phyloP scores from a whole-genome alignment of 1,140 invertebrate species.

The Drosophila repletoides region DNA sequence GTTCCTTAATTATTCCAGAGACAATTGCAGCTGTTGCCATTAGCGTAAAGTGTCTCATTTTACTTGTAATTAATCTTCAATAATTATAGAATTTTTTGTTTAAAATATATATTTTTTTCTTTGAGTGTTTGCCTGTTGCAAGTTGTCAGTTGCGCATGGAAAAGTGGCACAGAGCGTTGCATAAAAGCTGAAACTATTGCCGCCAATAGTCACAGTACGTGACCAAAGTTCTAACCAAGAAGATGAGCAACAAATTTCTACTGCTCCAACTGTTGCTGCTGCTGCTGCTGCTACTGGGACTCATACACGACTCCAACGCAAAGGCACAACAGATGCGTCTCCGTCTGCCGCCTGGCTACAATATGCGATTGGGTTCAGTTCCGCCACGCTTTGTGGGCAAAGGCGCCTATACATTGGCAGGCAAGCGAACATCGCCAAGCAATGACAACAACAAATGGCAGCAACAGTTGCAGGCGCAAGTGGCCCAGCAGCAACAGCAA shows the following conservation, averaged over 20 bases:
- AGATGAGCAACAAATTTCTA: conserved; percentile 39
- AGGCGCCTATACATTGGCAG: conserved; percentile 40
- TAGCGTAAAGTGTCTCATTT: too few relatives aligned
- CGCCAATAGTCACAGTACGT: conserved; percentile 21
- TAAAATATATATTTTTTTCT: too few relatives aligned
- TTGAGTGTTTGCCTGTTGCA: neutral
- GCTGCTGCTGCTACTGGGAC: neutral
- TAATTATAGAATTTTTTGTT: too few relatives aligned
- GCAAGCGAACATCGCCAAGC: conserved; percentile 13
- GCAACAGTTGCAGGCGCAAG: conserved; percentile 5
- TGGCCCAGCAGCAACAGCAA: conserved; percentile 4
- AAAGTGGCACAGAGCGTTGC: conserved; percentile 36
- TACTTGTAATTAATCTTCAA: too few relatives aligned
- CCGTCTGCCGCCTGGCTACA: conserved; percentile 26
- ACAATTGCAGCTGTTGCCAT: too few relatives aligned
- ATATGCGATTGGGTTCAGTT: conserved; percentile 22
- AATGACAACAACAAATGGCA: neutral
- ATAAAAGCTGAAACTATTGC: conserved; percentile 48
- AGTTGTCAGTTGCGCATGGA: conserved; percentile 5
- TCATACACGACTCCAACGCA: too few relatives aligned
- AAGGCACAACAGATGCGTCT: conserved; percentile 9
- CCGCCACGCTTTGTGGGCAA: conserved; percentile 37
- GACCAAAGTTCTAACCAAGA: conserved; percentile 46
- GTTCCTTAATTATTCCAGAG: too few relatives aligned
- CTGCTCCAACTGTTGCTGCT: conserved; percentile 12